Evolutionary conservation across 2,888 invertebrate species (phyloP), one percentile per base, ranked within the genome.

Genomic region (Belgica antarctica): DNA sequence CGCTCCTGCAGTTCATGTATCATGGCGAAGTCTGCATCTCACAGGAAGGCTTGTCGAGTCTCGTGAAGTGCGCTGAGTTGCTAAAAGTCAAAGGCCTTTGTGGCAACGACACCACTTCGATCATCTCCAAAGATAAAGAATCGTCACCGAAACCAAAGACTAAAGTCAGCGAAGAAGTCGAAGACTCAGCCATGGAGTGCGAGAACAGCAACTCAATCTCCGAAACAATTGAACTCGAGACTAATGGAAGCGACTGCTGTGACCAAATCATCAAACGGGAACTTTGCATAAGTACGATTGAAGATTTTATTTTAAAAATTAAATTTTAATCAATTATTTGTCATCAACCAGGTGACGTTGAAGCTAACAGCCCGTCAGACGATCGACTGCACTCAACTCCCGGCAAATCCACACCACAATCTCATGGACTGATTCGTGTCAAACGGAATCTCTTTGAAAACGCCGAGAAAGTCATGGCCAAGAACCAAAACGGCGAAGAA

Each of bases 1-100:
- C 91, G 0, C 80, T 93, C 57, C 91, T 93, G 34, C 92, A 92
- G 79, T 93, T 92, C 77, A 93, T 93, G 92, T 93, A 93, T 79
- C 90, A 90, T 76, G 93, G 92, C 0, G 92, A 93, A 77, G 92
- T 70, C 10, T 70, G 70, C 24, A 70, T 70, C 36, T 89, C 90
- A 1, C 92, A 92, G 75, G 90, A 92, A 70, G 90, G 92, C 72
- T 80, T 93, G 65, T 89, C 90, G 31, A 89, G 89, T 73, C 79
- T 93, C n/a, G 80, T 93, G 8, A 89, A 89, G 76, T 90, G 91
- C 0, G 93, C 93, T 0, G 92, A 92, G 76, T 89, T 91, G 15
- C 77, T 93, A 74, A 90, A 92, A 76, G 90, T 92, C 71, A 85
- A 91, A 75, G 92, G 92, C 75, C 41, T 72, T 10, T 72, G 71